A percentile compares a stretch with the other conserved stretches of the same genome.
Evolutionary conservation across 1,140 invertebrate species (phyloP).

Genomic region (Drosophila subobscura): DNA sequence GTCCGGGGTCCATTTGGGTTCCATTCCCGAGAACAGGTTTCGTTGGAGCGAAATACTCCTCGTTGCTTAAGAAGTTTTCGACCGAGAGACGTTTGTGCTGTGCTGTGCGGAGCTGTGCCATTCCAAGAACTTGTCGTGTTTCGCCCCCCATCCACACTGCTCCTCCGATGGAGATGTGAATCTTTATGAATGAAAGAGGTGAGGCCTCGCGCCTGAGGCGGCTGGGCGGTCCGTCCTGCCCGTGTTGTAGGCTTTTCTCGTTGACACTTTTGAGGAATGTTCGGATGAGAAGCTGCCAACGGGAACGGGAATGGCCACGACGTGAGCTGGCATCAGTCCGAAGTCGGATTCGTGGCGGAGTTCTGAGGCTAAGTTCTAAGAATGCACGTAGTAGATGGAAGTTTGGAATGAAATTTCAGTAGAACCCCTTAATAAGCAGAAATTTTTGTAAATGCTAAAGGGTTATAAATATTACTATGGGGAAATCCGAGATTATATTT

Average conservation of each 20-base stretch:
- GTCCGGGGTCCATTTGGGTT: constrained; percentile 9
- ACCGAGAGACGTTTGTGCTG: constrained; percentile 19
- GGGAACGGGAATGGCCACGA: constrained; percentile 52
- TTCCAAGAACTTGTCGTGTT: constrained; percentile 71
- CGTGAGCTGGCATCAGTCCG: constrained; percentile 50
- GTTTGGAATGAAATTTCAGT: background rate
- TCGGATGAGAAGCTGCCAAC: background rate
- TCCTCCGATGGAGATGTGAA: constrained; percentile 59
- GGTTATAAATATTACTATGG: no score
- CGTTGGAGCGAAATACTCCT: constrained; percentile 34
- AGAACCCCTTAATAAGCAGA: no score
- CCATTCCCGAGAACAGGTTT: constrained; percentile 52
- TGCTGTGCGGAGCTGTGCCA: constrained; percentile 28
- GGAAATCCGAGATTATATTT: no score
- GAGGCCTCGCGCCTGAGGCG: constrained; percentile 5
- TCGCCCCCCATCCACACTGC: constrained; percentile 30
- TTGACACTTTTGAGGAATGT: constrained; percentile 48
- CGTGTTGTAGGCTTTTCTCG: constrained; percentile 36
- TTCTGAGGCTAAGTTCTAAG: constrained; percentile 14
- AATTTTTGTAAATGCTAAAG: no score
- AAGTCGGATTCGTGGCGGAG: background rate
- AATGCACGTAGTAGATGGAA: background rate
- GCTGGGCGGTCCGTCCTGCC: constrained; percentile 5
- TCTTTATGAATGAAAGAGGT: constrained; percentile 68
- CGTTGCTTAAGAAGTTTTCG: constrained; percentile 33